Conservation (phyloP, 2,797 vertebrate genomes). For the Otolemur crassicaudatus region DNA sequence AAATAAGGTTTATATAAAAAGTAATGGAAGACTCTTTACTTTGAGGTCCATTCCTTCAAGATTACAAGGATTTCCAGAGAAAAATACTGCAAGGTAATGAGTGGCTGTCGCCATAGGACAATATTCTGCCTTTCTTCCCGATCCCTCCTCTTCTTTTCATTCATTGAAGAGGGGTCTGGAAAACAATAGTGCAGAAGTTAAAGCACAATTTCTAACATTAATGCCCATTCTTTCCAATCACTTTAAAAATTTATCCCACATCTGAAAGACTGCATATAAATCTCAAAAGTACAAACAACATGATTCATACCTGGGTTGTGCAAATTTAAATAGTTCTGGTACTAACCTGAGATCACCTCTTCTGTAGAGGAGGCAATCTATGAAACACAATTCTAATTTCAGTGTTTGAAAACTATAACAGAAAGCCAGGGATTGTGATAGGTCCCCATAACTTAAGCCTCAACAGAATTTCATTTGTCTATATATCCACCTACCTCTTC, state of each 20-base stretch:
- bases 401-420: not conserved
- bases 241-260: conserved; percentile 12
- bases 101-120: conserved; percentile 95
- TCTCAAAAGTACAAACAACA: not conserved
- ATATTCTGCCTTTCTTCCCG: conserved; percentile 95
- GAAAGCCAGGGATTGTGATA: not conserved
- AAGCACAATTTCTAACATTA: not conserved
- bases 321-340: not conserved
- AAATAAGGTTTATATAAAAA: conserved; percentile 69
- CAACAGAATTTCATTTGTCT: not conserved
- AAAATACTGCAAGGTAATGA: conserved; percentile 97
- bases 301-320: not conserved
- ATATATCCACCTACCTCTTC: not conserved
- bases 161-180: conserved; percentile 90
- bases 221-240: not conserved
- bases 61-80: conserved; percentile 95
- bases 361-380: not conserved
- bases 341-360: not conserved
- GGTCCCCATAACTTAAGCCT: not conserved
- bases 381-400: not conserved
- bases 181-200: conserved; percentile 66
- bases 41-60: conserved; percentile 96
- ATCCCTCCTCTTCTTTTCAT: conserved; percentile 92
- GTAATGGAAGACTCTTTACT: conserved; percentile 91
- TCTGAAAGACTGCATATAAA: not conserved